phyloP scores from a whole-genome alignment of 35 echinoderm and acorn worm species.

The Apostichopus japonicus region DNA sequence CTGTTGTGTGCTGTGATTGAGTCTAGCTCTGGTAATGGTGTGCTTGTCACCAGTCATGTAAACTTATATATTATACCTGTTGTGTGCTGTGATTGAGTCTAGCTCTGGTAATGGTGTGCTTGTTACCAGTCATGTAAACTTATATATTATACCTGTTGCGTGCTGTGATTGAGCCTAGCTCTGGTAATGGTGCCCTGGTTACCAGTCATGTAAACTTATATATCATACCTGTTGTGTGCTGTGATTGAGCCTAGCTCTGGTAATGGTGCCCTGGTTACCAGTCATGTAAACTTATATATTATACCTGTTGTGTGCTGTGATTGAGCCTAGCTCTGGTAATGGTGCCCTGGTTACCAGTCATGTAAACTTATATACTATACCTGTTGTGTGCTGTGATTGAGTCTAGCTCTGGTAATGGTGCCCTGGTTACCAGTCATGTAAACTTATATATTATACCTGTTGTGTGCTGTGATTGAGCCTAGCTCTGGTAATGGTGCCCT shows the following conservation, averaged over 20 bases:
- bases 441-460: conserved; percentile 22
- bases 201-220: neutral
- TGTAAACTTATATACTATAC: too few species aligned
- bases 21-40: conserved; percentile 6
- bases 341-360: conserved; percentile 3
- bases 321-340: conserved; percentile 24
- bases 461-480: conserved; percentile 18
- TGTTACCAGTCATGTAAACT: too few species aligned
- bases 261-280: conserved; percentile 18
- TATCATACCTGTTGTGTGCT: conserved; percentile 15
- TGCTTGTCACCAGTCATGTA: too few species aligned
- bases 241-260: conserved; percentile 26
- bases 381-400: too few species aligned
- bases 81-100: too few species aligned
- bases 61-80: too few species aligned
- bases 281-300: too few species aligned
- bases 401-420: conserved; percentile 27
- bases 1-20: too few species aligned
- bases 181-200: conserved; percentile 17
- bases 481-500: too few species aligned
- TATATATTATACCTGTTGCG: too few species aligned
- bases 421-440: conserved; percentile 21
- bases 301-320: neutral
- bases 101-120: too few species aligned
- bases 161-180: neutral